Percentiles rank a stretch among this genome's conserved stretches.
These are phyloP conservation scores for Trichopoda pennipes DNA, from an alignment of 2,888 invertebrate genomes.

Conservation along the genomic window DNA sequence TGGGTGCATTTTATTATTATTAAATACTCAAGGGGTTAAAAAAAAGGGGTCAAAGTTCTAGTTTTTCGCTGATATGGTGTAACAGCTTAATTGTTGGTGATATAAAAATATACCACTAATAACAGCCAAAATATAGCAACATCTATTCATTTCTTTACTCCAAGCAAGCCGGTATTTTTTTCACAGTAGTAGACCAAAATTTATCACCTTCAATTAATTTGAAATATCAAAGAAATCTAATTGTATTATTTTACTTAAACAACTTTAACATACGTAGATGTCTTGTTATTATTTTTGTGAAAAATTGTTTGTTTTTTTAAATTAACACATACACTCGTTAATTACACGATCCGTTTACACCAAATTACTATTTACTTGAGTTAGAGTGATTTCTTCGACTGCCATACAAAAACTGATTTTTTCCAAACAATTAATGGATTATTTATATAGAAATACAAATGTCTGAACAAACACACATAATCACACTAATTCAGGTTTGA, in stretches of 20 bases:
- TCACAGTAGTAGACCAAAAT: too few relatives aligned
- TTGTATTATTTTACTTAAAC: neutral
- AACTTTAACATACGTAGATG: neutral
- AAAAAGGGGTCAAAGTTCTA: too few relatives aligned
- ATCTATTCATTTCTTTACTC: too few relatives aligned
- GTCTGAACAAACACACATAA: conserved; percentile 1
- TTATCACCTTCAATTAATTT: too few relatives aligned
- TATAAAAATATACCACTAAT: too few relatives aligned
- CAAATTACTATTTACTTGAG: neutral
- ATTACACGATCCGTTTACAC: neutral
- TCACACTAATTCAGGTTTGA: neutral
- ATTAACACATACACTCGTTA: conserved; percentile 50
- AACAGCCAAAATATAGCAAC: too few relatives aligned
- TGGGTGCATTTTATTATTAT: too few relatives aligned
- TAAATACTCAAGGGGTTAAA: too few relatives aligned
- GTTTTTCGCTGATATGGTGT: too few relatives aligned
- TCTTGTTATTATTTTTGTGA: neutral
- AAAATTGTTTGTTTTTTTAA: conserved; percentile 26
- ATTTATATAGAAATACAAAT: conserved; percentile 55
- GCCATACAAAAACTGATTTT: conserved; percentile 40
- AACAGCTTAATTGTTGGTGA: too few relatives aligned
- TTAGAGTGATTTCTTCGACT: conserved; percentile 1
- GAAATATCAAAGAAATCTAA: neutral
- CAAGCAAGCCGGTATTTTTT: too few relatives aligned
- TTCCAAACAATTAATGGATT: conserved; percentile 20